Evolutionary conservation across 2,113 vertebrate genomes (phyloP).

Genomic region (Oncorhynchus masou): DNA sequence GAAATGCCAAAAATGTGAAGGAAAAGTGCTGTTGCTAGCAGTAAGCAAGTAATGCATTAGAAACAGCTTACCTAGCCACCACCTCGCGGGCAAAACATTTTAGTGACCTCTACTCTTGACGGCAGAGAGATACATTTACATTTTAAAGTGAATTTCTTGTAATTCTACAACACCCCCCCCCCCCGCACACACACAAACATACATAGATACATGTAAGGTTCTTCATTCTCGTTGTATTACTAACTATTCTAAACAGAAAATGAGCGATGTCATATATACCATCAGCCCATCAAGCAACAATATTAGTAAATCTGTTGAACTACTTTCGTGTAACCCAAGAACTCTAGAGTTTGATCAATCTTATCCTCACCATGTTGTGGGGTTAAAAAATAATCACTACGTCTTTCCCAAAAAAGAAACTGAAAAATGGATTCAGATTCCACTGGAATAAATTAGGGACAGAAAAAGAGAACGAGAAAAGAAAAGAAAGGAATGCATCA

Average conservation of each 20-base stretch:
- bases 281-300: background rate
- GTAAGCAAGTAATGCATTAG: background rate
- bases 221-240: background rate
- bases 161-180: no score
- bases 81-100: no score
- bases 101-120: no score
- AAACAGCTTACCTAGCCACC: background rate
- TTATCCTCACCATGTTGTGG: background rate
- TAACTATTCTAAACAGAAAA: background rate
- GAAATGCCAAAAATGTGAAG: background rate
- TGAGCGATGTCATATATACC: background rate
- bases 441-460: background rate
- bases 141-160: no score
- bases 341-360: background rate
- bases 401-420: background rate
- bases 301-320: background rate
- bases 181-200: no score
- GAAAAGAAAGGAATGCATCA: constrained; percentile 4
- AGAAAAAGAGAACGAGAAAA: no score
- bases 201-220: no score
- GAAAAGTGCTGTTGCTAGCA: constrained; percentile 1
- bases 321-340: background rate
- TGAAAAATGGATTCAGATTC: constrained; percentile 11
- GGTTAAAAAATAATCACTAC: background rate
- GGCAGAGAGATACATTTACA: no score